A percentile compares a stretch with the other conserved stretches of the same genome.
Conservation (phyloP, 1,140 invertebrate genomes). For the Euschistus heros region DNA sequence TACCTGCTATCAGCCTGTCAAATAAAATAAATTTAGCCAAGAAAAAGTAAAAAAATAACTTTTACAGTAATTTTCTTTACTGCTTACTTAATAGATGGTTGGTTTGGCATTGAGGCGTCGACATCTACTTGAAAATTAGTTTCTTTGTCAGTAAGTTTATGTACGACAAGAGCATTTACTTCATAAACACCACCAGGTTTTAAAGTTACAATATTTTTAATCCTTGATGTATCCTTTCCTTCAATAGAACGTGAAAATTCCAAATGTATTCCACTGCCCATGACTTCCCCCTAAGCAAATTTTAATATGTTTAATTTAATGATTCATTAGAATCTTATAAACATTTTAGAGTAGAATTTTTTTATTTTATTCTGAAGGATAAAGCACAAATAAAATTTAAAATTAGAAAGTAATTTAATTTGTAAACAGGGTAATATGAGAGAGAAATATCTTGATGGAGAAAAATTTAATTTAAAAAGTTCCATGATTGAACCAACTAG, state of each 20-base stretch:
- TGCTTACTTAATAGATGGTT: slow-evolving; percentile 42
- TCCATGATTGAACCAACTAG: too few relatives aligned
- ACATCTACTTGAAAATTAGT: slow-evolving; percentile 43
- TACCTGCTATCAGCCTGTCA: slow-evolving; percentile 42
- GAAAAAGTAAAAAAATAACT: neutral
- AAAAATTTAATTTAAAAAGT: too few relatives aligned
- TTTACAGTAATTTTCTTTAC: slow-evolving; percentile 20
- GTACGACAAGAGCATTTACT: slow-evolving; percentile 44
- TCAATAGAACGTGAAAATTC: slow-evolving; percentile 44
- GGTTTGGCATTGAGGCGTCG: slow-evolving; percentile 37
- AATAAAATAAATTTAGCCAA: slow-evolving; percentile 6
- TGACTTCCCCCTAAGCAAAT: slow-evolving; percentile 34
- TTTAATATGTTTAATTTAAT: too few relatives aligned
- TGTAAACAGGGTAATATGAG: too few relatives aligned
- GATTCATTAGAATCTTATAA: too few relatives aligned
- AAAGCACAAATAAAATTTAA: too few relatives aligned
- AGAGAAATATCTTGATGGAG: too few relatives aligned
- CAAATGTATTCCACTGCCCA: slow-evolving; percentile 42
- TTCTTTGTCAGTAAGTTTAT: slow-evolving; percentile 40
- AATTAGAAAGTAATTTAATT: too few relatives aligned
- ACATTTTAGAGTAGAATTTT: too few relatives aligned
- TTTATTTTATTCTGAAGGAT: too few relatives aligned
- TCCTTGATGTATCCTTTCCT: slow-evolving; percentile 46
- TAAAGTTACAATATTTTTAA: slow-evolving; percentile 46
- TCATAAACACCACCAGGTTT: slow-evolving; percentile 51